Conservation (phyloP, 2,797 vertebrate species). For the Geotrypetes seraphini region DNA sequence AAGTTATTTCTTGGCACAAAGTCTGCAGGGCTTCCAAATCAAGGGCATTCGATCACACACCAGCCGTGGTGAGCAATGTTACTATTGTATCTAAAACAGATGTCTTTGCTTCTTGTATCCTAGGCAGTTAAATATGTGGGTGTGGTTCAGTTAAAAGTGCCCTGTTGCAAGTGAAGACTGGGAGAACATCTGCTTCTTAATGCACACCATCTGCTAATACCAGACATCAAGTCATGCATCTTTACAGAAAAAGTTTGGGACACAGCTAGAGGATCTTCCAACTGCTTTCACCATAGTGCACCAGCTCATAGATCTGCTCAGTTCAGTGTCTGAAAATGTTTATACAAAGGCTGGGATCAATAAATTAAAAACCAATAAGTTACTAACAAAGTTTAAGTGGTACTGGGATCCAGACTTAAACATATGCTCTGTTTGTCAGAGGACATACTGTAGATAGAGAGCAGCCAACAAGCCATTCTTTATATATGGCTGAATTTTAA, state of each 20-base stretch:
- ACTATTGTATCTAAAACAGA: neutral
- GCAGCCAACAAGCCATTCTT: too few species aligned
- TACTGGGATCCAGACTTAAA: too few species aligned
- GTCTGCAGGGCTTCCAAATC: neutral
- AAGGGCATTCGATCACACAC: neutral
- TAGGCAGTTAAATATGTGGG: slow-evolving; percentile 8
- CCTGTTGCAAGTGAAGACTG: slow-evolving; percentile 18
- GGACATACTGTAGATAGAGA: too few species aligned
- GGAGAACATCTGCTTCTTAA: slow-evolving; percentile 35
- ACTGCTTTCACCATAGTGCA: neutral
- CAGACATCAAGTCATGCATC: slow-evolving; percentile 29
- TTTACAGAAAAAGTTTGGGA: neutral
- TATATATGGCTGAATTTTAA: too few species aligned
- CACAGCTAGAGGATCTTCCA: neutral
- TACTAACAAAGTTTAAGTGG: too few species aligned
- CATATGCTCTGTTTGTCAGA: too few species aligned
- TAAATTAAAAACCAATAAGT: too few species aligned
- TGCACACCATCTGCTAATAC: slow-evolving; percentile 29
- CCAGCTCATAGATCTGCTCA: too few species aligned
- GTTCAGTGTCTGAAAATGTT: too few species aligned
- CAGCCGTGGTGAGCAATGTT: too few species aligned
- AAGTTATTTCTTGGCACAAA: slow-evolving; percentile 10
- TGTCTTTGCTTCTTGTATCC: slow-evolving; percentile 5
- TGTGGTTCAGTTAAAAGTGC: slow-evolving; percentile 24
- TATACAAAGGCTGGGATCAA: too few species aligned